Evolutionary conservation across 2,797 vertebrate genomes (phyloP), one percentile per base, ranked within the genome.

Genomic region (Lagorchestes hirsutus): DNA sequence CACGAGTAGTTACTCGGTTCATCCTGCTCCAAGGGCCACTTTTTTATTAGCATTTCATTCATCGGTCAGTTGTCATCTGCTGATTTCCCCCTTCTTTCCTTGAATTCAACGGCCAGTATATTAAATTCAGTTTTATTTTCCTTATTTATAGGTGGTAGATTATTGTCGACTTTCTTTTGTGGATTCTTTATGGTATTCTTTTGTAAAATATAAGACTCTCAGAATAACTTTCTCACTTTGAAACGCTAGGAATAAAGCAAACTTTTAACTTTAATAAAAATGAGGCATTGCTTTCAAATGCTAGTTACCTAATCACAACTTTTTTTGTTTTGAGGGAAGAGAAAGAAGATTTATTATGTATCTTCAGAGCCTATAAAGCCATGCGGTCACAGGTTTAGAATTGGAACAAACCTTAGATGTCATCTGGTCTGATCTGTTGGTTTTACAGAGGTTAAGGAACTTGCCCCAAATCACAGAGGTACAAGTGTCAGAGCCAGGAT

Each of bases 271-370:
- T 16, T 95, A 46, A 87, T 97, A 92, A 95, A 97, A 97, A n/a
- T 95, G 96, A 97, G 92, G 50, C 59, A 95, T 95, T 97, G 94
- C 95, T 96, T 96, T 96, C 96, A 96, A 55, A 93, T 94, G 92
- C 95, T 91, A 94, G 59, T 96, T 96, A 93, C n/a, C 50, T 93
- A 95, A 95, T 94, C 91, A 40, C 34, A 93, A 46, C 87, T 82
- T 93, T 28, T 94, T 96, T 92, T 95, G 57, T 94, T 96, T 91
- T 96, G 97, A 92, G 67, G 40, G 57, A 31, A 34, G 67, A 95
- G 96, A 95, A 87, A 96, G 96, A 96, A 67, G 13, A 0, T 93
- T 46, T 90, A 62, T 95, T 95, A 24, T 40, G 6, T 3, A 24
- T 46, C 46, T 82, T 82, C 8, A 46, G n/a, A 46, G n/a, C 6